Evolutionary conservation across 2,797 vertebrate species (phyloP).

Genomic region (Enteromius anoplus): DNA sequence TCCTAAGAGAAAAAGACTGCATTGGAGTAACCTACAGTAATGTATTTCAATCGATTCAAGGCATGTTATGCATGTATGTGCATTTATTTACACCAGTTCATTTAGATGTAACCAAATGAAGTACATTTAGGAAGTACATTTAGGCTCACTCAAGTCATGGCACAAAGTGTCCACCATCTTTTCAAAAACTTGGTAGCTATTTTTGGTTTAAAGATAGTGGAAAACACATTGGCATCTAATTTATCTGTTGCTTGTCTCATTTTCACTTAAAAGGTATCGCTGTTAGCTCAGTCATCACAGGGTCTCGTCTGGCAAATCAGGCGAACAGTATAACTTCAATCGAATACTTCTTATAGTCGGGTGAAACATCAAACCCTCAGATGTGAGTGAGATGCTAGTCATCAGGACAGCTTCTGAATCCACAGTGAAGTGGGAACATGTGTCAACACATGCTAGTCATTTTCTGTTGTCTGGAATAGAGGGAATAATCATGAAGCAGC

Average conservation of each 20-base stretch:
- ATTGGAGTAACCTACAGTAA: background rate
- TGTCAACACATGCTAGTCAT: constrained; percentile 32
- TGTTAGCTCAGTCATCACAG: background rate
- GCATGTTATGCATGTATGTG: background rate
- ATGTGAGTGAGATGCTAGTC: constrained; percentile 51
- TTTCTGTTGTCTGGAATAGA: constrained; percentile 39
- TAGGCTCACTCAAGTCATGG: background rate
- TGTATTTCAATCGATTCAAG: background rate
- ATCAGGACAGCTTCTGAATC: constrained; percentile 61
- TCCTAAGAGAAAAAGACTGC: background rate
- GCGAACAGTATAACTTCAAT: background rate
- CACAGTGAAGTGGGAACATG: constrained; percentile 63
- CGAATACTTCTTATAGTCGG: constrained; percentile 4
- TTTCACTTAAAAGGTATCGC: constrained; percentile 1
- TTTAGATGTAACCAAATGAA: background rate
- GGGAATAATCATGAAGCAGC: constrained; percentile 23
- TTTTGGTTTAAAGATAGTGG: background rate
- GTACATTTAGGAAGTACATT: background rate
- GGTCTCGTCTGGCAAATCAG: background rate
- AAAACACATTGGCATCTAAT: background rate
- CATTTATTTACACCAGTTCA: background rate
- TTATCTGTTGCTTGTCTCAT: constrained; percentile 20
- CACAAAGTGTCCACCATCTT: background rate
- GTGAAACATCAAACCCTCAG: constrained; percentile 22
- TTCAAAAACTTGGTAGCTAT: background rate